Evolutionary conservation across 2,113 vertebrate species (phyloP), one percentile per base, ranked within the genome.

Genomic region (Clinocottus analis): DNA sequence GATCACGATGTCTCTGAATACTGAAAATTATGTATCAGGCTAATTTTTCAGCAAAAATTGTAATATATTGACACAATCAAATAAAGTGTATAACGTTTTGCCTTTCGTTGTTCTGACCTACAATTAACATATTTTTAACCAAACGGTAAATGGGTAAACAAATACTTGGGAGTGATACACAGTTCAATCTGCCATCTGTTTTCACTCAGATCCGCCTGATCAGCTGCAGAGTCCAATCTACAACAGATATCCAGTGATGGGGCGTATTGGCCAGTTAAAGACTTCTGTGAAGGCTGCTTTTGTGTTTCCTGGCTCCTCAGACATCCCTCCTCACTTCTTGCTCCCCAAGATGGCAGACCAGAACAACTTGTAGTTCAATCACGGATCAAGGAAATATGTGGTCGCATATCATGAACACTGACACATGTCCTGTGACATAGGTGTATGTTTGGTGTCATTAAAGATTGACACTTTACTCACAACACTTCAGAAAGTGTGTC

Each of bases 381-480:
- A 6, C 21, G 7, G 49, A 11, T 51, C 49, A 3, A 51, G 49
- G 11, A 16, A 23, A 41, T 11, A 6, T 5, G 27, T 16, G n/a
- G 7, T 21, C 21, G 23, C 25, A 43, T 37, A 39, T 43, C 55
- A 3, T 2, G 31, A 41, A 23, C 39, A 16, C 31, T 72, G 25
- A 29, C 37, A 72, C 2, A 61, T 76, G 76, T 56, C 33, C 41
- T 58, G 9, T 65, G 51, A 76, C 69, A 63, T 16, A 49, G 33
- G 17, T 19, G 13, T 39, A 25, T 53, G 59, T 31, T 27, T 0
- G 2, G 8, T 66, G 17, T 43, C 31, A 25, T 58, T 25, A 64
- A 71, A 62, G 33, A 75, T 9, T 77, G 74, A 53, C 62, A 37
- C 61, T 31, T 68, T 41, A 58, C 51, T 68, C 35, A 53, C 41